These are phyloP conservation scores for Rhynchomys soricoides DNA, from an alignment of 2,113 vertebrate genomes.

Conservation along the genomic window DNA sequence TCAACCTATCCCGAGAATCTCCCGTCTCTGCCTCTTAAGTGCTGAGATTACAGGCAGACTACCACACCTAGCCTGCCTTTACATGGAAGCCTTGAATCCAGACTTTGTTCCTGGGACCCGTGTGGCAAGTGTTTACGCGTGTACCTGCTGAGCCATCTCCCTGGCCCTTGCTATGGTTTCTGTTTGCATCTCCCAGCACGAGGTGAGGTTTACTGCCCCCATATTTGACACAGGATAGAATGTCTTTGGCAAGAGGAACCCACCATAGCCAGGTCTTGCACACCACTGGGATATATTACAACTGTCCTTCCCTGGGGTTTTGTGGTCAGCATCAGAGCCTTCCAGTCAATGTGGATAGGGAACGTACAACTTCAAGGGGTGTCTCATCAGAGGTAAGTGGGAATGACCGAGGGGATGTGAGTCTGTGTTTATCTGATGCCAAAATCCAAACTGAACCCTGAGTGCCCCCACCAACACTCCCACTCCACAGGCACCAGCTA, in stretches of 20 bases:
- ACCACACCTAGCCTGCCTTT: not conserved
- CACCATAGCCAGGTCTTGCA: not conserved
- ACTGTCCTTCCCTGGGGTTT: fast-evolving
- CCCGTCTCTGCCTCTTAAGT: not conserved
- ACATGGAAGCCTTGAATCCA: not conserved
- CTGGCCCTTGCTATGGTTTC: not conserved
- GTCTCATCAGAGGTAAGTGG: fast-evolving
- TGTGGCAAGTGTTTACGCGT: not conserved
- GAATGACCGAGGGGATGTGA: not conserved
- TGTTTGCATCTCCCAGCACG: not conserved
- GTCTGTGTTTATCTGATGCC: not conserved
- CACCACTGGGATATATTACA: fast-evolving
- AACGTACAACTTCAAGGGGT: fast-evolving
- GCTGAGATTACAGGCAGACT: not conserved
- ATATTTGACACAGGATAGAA: fast-evolving
- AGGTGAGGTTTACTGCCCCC: not conserved
- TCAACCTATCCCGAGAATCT: not conserved
- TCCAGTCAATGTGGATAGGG: fast-evolving
- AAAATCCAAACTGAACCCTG: not conserved
- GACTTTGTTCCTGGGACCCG: not conserved
- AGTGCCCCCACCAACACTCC: not conserved
- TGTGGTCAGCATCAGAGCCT: fast-evolving
- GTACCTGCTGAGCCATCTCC: not conserved
- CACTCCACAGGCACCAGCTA: not conserved
- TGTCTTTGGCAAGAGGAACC: not conserved